A percentile compares a stretch with the other conserved stretches of the same genome.
phyloP scores from a whole-genome alignment of 1,140 invertebrate species.

The Drosophila dunni region DNA sequence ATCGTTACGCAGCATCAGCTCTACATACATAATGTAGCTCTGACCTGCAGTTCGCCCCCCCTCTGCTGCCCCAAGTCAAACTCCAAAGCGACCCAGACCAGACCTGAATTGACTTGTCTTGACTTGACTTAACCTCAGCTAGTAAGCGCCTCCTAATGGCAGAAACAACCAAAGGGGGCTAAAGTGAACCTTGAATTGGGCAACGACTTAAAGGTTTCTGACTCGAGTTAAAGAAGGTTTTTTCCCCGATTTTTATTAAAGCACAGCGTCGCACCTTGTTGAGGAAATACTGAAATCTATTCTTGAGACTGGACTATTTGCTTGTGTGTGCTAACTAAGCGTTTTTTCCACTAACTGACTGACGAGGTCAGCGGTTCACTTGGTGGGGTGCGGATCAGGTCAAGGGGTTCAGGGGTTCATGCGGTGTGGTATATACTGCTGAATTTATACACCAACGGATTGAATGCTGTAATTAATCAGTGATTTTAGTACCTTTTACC shows the following conservation, averaged over 20 bases:
- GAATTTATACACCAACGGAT: no score
- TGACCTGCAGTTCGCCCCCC: background rate
- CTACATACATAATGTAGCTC: slow-evolving; percentile 37
- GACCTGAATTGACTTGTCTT: background rate
- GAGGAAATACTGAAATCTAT: background rate
- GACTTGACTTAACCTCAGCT: background rate
- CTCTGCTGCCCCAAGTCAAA: background rate
- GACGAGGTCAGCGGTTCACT: no score
- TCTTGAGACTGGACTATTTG: no score
- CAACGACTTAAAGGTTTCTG: background rate
- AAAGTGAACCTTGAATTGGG: slow-evolving; percentile 3
- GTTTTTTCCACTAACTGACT: no score
- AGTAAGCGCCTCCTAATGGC: slow-evolving; percentile 33
- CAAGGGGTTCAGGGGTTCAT: no score
- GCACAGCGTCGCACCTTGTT: slow-evolving; percentile 1
- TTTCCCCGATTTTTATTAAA: background rate
- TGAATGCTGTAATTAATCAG: no score
- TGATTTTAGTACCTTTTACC: no score
- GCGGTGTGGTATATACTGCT: no score
- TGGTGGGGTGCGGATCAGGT: no score
- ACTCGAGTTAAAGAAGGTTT: background rate
- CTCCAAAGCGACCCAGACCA: background rate
- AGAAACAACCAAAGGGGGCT: slow-evolving; percentile 26
- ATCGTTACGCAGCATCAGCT: slow-evolving; percentile 43
- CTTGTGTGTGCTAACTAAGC: no score